Base-by-base conservation (phyloP, 2,113 vertebrate species). In the Vanacampus margaritifer region DNA sequence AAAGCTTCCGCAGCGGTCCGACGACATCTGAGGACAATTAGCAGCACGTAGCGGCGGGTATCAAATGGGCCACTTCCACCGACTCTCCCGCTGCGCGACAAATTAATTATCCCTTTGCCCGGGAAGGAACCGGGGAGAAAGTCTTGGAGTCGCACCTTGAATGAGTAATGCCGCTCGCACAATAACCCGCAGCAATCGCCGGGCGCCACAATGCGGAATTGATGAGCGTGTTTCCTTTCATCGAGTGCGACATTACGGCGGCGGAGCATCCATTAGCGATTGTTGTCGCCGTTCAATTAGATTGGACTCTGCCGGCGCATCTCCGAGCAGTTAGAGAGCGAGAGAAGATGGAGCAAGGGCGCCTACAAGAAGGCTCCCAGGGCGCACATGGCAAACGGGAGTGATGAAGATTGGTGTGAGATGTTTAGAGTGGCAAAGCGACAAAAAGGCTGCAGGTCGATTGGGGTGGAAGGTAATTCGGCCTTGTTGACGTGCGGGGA, bases 271-370 rank as follows among this genome's bases (percentile, higher is more conserved):
- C 87, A 89, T 90, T 90, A 89, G 82, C 80, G 83, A 87, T 89
- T 88, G 89, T 89, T 89, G 89, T 89, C 89, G 87, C 77, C 73
- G 74, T 86, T 90, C 86, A 87, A 89, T 89, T 87, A 86, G 86
- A 89, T 88, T 84, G 79, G 80, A 80, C 72, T 32, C 73, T 59
- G 71, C 21, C 54, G 11, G 71, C 80, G 76, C 80, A 80, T 89
- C 87, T 81, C 86, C 75, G 74, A 83, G 88, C 86, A 75, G 80
- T 83, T 79, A 79, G 76, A 79, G 78, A 77, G 71, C 79, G 77
- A 81, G 68, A 80, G 83, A 81, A 83, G 73, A 87, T 78, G 74
- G 82, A 86, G 82, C 80, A 77, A 73, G 71, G 72, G 65, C 76
- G 71, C 39, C 53, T 43, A 68, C 70, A 73, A 79, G 70, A 75